Conservation (phyloP, 2,888 invertebrate genomes). For the Sinentomon sp. region DNA sequence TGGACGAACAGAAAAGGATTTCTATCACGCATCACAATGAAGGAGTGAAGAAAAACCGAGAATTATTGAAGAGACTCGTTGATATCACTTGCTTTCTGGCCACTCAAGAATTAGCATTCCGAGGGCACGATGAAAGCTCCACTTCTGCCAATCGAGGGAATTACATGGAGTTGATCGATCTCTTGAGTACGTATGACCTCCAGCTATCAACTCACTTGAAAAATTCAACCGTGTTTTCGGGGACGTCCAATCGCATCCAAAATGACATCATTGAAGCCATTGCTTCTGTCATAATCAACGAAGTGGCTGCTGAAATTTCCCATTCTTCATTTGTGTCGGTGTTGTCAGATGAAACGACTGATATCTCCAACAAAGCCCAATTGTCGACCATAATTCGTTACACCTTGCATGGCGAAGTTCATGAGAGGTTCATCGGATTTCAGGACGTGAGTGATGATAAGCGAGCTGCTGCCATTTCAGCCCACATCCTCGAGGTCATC, state of each 20-base stretch:
- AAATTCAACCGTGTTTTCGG: constrained; percentile 1
- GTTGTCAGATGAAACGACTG: constrained; percentile 17
- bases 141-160: not conserved
- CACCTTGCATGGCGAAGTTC: constrained; percentile 13
- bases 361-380: constrained; percentile 15
- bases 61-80: no score
- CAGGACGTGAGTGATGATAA: constrained; percentile 17
- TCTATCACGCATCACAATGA: no score
- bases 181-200: constrained; percentile 1
- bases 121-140: not conserved
- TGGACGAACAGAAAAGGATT: no score
- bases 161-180: not conserved
- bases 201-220: not conserved
- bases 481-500: constrained; percentile 13
- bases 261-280: no score
- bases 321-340: no score
- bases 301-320: no score
- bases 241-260: no score
- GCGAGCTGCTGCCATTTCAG: constrained; percentile 14
- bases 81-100: no score
- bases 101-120: no score
- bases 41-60: no score
- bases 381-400: constrained; percentile 17
- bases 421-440: constrained; percentile 18
- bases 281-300: no score